Conservation (phyloP, 2,113 vertebrate species). For the Galeopterus variegatus region DNA sequence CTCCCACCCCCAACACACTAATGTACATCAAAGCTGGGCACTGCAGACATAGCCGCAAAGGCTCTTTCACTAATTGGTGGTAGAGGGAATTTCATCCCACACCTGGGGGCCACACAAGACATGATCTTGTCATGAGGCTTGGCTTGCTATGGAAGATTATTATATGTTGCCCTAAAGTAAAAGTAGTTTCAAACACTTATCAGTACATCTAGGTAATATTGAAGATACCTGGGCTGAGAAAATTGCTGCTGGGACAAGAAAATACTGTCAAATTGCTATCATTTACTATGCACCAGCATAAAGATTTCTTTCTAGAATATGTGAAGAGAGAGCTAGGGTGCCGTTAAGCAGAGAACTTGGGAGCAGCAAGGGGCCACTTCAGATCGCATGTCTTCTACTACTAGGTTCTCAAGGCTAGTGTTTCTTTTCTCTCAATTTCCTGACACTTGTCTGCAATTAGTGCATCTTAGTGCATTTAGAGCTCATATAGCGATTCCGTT, state of each 20-base stretch:
- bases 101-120: not conserved
- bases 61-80: not conserved
- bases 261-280: not conserved
- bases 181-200: not conserved
- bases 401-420: not conserved
- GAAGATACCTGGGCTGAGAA: not conserved
- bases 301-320: not conserved
- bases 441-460: not conserved
- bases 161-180: not conserved
- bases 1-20: not conserved
- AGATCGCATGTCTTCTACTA: not conserved
- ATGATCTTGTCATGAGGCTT: not conserved
- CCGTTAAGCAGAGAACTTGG: too few species aligned
- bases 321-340: not conserved
- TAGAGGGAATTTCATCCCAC: rapidly evolving
- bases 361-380: not conserved
- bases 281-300: too few species aligned
- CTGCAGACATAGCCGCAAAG: not conserved
- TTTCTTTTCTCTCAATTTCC: not conserved
- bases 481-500: not conserved
- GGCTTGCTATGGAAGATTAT: not conserved
- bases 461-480: not conserved
- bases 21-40: rapidly evolving
- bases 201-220: not conserved
- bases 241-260: not conserved